These are phyloP conservation scores for Pseudochirops corinnae DNA, from an alignment of 2,797 vertebrate genomes.

Conservation along the genomic window DNA sequence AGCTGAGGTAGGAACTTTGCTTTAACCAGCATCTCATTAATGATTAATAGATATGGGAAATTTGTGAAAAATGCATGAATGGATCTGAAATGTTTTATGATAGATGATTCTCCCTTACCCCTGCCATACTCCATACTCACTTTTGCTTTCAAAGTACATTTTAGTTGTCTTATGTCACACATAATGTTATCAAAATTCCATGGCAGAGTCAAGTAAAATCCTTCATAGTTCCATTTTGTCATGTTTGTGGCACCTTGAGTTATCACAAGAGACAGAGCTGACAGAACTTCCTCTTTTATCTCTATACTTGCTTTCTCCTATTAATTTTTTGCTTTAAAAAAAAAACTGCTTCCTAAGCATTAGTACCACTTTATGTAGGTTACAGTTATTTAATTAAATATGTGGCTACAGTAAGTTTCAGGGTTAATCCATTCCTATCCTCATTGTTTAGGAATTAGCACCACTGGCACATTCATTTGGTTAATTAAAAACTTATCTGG, in stretches of 20 bases:
- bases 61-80: constrained; percentile 55
- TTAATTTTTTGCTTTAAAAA: constrained; percentile 40
- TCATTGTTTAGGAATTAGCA: background rate
- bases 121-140: background rate
- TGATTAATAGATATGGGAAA: constrained; percentile 56
- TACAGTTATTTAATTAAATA: constrained; percentile 46
- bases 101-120: constrained; percentile 8
- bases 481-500: background rate
- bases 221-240: background rate
- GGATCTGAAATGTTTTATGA: constrained; percentile 38
- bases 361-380: background rate
- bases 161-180: background rate
- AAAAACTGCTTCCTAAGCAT: constrained; percentile 38
- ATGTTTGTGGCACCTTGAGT: background rate
- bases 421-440: background rate
- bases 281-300: background rate
- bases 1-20: background rate
- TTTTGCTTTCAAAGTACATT: background rate
- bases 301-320: background rate
- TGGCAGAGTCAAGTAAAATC: constrained; percentile 38
- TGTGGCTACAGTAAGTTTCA: constrained; percentile 45
- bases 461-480: background rate
- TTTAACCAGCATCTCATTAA: constrained; percentile 32
- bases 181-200: constrained; percentile 16
- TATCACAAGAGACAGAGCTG: background rate